Evolutionary conservation across 2,797 vertebrate genomes (phyloP), one percentile per base, ranked within the genome.

Genomic region (Trematomus bernacchii): DNA sequence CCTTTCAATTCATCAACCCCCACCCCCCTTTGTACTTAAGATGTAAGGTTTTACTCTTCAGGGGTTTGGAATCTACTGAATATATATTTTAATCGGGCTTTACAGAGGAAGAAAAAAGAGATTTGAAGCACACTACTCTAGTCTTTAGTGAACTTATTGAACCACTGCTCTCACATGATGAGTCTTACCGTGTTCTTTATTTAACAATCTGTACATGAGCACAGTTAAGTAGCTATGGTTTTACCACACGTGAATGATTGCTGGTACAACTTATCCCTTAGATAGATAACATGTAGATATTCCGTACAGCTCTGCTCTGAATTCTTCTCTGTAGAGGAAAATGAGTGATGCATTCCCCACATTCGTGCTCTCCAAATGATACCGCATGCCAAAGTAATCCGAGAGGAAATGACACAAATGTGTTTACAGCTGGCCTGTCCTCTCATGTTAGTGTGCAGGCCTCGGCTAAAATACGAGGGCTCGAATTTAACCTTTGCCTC

Each of bases 361-460:
- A 83, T 88, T 87, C 84, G 85, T 82, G 70, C 79, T 74, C 68
- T 79, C 75, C 79, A 65, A 89, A 79, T 83, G 82, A 92, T 84
- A 74, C 85, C 55, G 48, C 87, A 87, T 89, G 88, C 89, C 91
- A 55, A 42, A 76, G 89, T 90, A 90, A 93, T 90, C 90, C 15
- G 75, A 92, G 90, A 94, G 92, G 93, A 93, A 94, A 92, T 92
- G 86, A 89, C 92, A 91, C 90, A 86, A 90, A 89, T 81, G 89
- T 91, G 90, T 93, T 92, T 91, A 91, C 91, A 90, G 87, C 90
- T 86, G 88, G 85, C 87, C 82, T 68, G 63, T 84, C 79, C 75
- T 60, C 76, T 69, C 53, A 30, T 84, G 83, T 89, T 79, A 77
- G 84, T 51, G 84, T 51, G 60, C 51, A 54, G 81, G 79, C 62